Conservation (phyloP, 2,888 invertebrate species). For the Himalopsyche japonica region DNA sequence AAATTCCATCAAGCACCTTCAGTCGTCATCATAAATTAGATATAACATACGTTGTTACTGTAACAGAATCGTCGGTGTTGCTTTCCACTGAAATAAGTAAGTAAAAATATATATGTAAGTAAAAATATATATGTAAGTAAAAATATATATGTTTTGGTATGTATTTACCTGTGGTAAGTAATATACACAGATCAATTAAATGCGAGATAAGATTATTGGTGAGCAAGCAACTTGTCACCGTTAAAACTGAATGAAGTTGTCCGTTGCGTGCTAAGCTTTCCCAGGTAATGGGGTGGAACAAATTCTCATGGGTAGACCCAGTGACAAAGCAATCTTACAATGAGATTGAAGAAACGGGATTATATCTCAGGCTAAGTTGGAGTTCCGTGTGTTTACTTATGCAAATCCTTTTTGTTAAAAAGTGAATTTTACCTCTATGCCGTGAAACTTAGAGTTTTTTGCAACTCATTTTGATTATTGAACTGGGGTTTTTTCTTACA, state of each 20-base stretch:
- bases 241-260: neutral
- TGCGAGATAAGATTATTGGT: neutral
- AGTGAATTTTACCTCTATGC: neutral
- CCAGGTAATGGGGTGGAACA: conserved; percentile 30
- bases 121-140: no score
- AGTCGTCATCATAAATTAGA: no score
- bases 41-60: no score
- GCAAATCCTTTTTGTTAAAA: conserved; percentile 7
- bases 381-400: conserved; percentile 1
- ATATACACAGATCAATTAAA: neutral
- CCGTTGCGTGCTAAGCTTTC: conserved; percentile 4
- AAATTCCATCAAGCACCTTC: no score
- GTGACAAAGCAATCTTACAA: conserved; percentile 29
- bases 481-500: neutral
- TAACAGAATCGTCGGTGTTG: no score
- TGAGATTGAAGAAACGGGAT: conserved; percentile 18
- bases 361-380: neutral
- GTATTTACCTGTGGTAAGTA: neutral
- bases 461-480: neutral
- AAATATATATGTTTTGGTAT: neutral
- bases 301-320: conserved; percentile 15
- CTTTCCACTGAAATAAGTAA: no score
- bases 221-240: neutral
- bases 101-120: no score
- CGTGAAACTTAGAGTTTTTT: neutral